Evolutionary conservation across 2,888 invertebrate species (phyloP), one percentile per base, ranked within the genome.

Genomic region (Synanthedon myopaeformis): DNA sequence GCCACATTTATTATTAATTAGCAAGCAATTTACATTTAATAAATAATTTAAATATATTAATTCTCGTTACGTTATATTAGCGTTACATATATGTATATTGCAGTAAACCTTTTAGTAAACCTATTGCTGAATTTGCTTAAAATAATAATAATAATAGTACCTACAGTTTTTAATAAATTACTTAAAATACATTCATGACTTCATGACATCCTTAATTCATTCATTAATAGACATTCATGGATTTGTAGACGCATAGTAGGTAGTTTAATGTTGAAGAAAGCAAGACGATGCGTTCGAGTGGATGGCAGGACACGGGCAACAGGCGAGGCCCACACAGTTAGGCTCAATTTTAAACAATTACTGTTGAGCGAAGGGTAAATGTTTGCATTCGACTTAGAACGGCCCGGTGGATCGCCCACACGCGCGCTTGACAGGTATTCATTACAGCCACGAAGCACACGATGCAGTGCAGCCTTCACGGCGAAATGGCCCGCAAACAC

Each of bases 331-430:
- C 86, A 86, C 86, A 86, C 86, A 84, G 86, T 86, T 86, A 84
- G 85, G 83, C 79, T 82, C 86, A 86, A 87, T 87, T 87, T 87
- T 86, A 85, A 86, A 87, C 87, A 87, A 87, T 87, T 86, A 86
- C 84, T 78, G 80, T 72, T 80, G 82, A 81, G 80, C 82, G 82
- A 80, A 82, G 80, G 83, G 86, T 79, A 86, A 86, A 87, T 86
- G 85, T 87, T 87, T 87, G 82, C 82, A 67, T 86, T 84, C 84
- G 84, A 83, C 81, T 84, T 84, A 82, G 82, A 77, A 69, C 75
- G 57, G 62, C 59, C 62, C 58, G 51, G 63, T 63, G 77, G 72
- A 76, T 74, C 84, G 86, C 82, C 86, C 87, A 87, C 87, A 85
- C 87, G 81, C 85, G 81, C 77, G 79, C 67, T 71, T 84, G 86